Conservation (phyloP, 35 echinoderm and acorn worm species). For the Ptychodera flava region DNA sequence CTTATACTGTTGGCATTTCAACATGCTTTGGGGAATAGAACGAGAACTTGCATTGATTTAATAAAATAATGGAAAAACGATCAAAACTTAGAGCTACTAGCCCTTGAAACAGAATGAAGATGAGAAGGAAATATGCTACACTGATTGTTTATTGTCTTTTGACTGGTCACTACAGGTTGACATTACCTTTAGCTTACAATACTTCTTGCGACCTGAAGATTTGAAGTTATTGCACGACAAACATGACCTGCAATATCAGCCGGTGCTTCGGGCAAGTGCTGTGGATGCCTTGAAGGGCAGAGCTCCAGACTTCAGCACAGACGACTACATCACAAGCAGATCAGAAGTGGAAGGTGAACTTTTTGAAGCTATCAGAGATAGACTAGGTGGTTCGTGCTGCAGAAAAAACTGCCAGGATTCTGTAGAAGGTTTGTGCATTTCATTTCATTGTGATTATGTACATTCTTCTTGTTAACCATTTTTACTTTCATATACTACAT, state of each 20-base stretch:
- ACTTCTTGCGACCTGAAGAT: constrained; percentile 48
- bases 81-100: too few relatives aligned
- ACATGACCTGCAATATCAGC: constrained; percentile 53
- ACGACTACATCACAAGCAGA: constrained; percentile 49
- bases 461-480: too few relatives aligned
- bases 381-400: constrained; percentile 62
- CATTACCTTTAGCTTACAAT: constrained; percentile 55
- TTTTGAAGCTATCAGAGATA: constrained; percentile 30
- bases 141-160: too few relatives aligned
- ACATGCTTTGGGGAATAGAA: too few relatives aligned
- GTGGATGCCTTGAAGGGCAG: constrained; percentile 59
- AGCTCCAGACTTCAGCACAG: constrained; percentile 33
- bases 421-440: not conserved
- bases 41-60: too few relatives aligned
- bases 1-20: too few relatives aligned
- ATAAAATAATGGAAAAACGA: too few relatives aligned
- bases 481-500: too few relatives aligned
- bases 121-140: too few relatives aligned
- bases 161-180: constrained; percentile 48
- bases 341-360: constrained; percentile 32
- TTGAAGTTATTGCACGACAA: constrained; percentile 50
- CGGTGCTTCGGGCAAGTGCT: constrained; percentile 40
- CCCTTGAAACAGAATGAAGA: too few relatives aligned
- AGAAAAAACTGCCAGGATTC: not conserved
- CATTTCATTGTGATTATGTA: too few relatives aligned